Evolutionary conservation across 2,113 vertebrate species (phyloP), one percentile per base, ranked within the genome.

Genomic region (Ameiurus melas): DNA sequence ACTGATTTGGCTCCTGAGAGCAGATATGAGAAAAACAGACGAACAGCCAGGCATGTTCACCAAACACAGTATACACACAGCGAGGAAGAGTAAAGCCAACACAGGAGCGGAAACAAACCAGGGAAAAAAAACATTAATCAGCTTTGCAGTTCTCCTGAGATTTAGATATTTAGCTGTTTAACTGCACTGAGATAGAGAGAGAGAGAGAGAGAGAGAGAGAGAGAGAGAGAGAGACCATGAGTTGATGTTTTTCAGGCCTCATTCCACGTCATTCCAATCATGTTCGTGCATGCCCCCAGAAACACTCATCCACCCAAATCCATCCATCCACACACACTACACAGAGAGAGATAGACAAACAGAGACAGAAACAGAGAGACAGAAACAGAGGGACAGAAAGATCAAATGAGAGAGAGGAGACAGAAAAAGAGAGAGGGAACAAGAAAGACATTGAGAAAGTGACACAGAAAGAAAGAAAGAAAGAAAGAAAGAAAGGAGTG

Each of bases 261-360:
- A 78, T 78, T 79, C 75, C 43, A 82, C 43, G 16, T 78, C 75
- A 78, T 78, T 53, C 77, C 77, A 70, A 86, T 82, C 90, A 86
- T 89, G 89, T 88, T 88, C 85, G 58, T 88, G 88, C 91, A 91
- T 12, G 91, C 85, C 82, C 82, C 27, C 78, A 90, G 71, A 77
- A 78, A 86, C 62, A 51, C 64, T 39, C 55, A 62, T 12, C 20
- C 77, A 51, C 71, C n/a, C 77, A 82, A 78, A 78, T 68, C 75
- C 64, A 81, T 16, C n/a, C 75, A 64, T 55, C 16, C 81, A 64
- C 60, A n/a, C 47, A 51, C 47, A 51, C 47, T 47, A 51, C 8
- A 51, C 47, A 51, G 47, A 78, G 53, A 81, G n/a, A 16, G 1
- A 36, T 16, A 58, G 30, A 58, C 13, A 58, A 30, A 58, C 30